phyloP scores from a whole-genome alignment of 2,797 vertebrate genomes.

The Kryptolebias ocellatus region DNA sequence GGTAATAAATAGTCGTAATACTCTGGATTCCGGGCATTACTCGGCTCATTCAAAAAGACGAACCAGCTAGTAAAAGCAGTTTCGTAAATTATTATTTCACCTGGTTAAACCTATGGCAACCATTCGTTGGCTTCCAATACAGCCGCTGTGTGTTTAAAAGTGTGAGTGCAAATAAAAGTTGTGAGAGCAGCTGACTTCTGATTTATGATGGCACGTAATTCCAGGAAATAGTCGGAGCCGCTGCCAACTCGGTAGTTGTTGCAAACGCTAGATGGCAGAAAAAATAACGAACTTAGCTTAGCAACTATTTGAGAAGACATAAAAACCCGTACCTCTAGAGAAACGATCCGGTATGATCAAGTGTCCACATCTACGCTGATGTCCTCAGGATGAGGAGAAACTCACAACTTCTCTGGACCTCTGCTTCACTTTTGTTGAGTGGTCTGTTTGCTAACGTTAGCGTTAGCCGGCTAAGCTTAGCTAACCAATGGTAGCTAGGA shows the following conservation, averaged over 20 bases:
- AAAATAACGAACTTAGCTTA: constrained; percentile 23
- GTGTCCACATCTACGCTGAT: constrained; percentile 47
- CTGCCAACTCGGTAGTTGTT: constrained; percentile 52
- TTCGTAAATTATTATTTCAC: not conserved
- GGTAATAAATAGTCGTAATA: too few species aligned
- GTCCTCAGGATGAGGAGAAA: constrained; percentile 30
- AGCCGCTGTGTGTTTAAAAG: accelerated
- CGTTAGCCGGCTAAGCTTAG: constrained; percentile 70
- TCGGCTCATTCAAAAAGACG: not conserved
- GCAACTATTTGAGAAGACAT: not conserved
- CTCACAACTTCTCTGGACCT: constrained; percentile 58
- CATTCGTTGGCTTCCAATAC: not conserved
- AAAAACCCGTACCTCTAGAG: constrained; percentile 53
- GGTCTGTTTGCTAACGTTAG: constrained; percentile 72
- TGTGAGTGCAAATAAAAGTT: not conserved
- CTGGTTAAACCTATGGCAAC: not conserved
- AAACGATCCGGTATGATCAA: constrained; percentile 28
- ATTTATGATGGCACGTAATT: constrained; percentile 22
- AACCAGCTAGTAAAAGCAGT: not conserved
- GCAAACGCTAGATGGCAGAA: constrained; percentile 44
- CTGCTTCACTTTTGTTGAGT: constrained; percentile 57
- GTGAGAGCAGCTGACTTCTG: constrained; percentile 5
- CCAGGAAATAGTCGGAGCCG: constrained; percentile 61
- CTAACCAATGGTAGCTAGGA: constrained; percentile 53
- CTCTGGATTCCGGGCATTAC: not conserved